phyloP scores from a whole-genome alignment of 2,888 invertebrate genomes.

The Chrysina gloriosa region DNA sequence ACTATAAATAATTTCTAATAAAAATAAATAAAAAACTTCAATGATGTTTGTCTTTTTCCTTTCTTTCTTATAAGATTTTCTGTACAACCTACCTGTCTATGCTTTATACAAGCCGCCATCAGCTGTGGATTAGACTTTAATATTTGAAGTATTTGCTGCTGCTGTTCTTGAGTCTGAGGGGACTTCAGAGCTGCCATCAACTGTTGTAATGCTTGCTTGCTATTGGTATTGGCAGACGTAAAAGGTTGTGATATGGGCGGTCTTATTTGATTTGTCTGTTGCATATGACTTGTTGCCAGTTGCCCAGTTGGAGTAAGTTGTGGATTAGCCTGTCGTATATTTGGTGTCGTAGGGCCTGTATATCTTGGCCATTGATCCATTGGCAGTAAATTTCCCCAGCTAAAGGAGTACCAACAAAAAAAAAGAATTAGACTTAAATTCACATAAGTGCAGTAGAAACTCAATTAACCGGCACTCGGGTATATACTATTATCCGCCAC shows the following conservation, averaged over 20 bases:
- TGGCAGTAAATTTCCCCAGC: constrained; percentile 67
- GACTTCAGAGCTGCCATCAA: constrained; percentile 91
- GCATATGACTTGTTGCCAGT: constrained; percentile 58
- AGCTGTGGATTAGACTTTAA: constrained; percentile 94
- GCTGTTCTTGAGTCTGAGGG: constrained; percentile 91
- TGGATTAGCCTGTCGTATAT: constrained; percentile 66
- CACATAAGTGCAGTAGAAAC: too few species aligned
- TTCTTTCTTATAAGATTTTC: neutral
- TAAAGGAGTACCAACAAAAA: neutral
- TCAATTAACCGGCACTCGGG: too few species aligned
- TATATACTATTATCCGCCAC: too few species aligned
- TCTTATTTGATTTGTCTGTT: constrained; percentile 50
- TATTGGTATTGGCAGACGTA: constrained; percentile 54
- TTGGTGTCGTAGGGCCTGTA: constrained; percentile 63
- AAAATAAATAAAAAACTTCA: too few species aligned
- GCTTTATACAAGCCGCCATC: constrained; percentile 95
- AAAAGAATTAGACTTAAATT: constrained; percentile 29
- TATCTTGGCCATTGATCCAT: constrained; percentile 71
- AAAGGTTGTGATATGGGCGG: constrained; percentile 49
- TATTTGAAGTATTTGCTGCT: constrained; percentile 88
- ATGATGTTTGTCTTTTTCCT: neutral
- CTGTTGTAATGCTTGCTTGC: constrained; percentile 81
- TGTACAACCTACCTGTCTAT: constrained; percentile 73
- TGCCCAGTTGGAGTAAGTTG: constrained; percentile 64
- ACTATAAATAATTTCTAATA: too few species aligned